Conservation (phyloP, 2,888 invertebrate genomes). For the Odontomyia ornata region DNA sequence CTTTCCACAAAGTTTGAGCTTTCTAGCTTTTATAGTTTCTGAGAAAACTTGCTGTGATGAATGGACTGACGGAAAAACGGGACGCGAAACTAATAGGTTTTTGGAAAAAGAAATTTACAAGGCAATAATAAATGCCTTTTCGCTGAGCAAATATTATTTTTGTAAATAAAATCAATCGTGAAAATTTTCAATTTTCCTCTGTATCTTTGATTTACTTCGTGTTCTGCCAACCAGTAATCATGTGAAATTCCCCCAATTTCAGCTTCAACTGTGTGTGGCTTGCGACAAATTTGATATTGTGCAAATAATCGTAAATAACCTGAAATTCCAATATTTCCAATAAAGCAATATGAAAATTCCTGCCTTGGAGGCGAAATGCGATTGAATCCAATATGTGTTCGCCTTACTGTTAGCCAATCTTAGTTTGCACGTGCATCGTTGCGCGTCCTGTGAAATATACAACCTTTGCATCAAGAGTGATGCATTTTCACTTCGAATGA, state of each 20-base stretch:
- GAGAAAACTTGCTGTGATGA: no score
- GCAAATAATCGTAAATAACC: slow-evolving; percentile 13
- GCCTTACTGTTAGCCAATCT: background rate
- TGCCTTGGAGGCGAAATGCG: background rate
- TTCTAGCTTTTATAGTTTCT: no score
- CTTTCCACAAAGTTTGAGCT: no score
- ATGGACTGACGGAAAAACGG: no score
- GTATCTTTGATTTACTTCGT: no score
- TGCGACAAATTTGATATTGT: slow-evolving; percentile 12
- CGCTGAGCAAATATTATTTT: no score
- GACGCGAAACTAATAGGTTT: no score
- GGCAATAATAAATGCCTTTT: no score
- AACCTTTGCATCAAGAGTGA: background rate
- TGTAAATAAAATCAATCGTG: no score
- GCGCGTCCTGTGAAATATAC: background rate
- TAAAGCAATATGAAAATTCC: slow-evolving; percentile 14
- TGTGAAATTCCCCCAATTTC: background rate
- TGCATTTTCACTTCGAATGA: background rate
- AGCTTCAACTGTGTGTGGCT: background rate
- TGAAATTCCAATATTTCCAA: slow-evolving; percentile 14
- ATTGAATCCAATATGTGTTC: background rate
- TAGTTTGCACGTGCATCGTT: background rate
- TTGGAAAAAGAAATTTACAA: no score
- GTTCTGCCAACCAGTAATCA: background rate
- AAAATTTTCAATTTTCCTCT: no score